Conservation (phyloP, 2,113 vertebrate genomes). For the Callocephalon fimbriatum region DNA sequence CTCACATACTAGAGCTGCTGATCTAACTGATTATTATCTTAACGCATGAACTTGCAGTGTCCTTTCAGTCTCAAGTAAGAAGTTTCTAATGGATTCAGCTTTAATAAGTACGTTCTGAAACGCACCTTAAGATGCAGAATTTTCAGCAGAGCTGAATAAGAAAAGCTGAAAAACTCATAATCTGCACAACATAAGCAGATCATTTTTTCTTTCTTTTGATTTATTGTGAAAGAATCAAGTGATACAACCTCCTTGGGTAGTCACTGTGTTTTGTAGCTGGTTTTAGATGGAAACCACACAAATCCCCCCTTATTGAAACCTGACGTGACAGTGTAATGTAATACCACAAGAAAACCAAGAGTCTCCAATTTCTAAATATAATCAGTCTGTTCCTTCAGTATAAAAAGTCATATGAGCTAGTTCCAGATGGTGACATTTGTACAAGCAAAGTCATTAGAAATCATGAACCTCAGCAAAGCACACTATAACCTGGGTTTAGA, state of each 20-base stretch:
- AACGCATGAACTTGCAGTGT: background rate
- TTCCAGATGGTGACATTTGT: conserved; percentile 71
- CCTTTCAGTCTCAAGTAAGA: background rate
- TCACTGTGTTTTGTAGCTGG: background rate
- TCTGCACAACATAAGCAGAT: background rate
- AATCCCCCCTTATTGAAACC: background rate
- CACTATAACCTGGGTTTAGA: conserved; percentile 33
- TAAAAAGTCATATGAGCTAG: conserved; percentile 26
- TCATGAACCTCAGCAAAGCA: conserved; percentile 55
- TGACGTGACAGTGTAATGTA: background rate
- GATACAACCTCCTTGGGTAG: background rate
- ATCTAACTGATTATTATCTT: background rate
- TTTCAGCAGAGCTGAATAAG: background rate
- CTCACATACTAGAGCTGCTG: background rate
- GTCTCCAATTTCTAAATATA: conserved; percentile 46
- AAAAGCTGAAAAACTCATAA: background rate
- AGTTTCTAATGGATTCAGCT: background rate
- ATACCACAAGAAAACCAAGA: background rate
- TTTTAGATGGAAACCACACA: background rate
- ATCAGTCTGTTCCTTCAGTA: conserved; percentile 21
- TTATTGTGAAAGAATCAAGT: background rate
- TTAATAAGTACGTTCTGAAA: background rate
- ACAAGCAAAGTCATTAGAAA: conserved; percentile 66
- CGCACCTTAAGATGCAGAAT: background rate
- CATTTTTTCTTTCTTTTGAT: background rate